A percentile compares a stretch with the other conserved stretches of the same genome.
Evolutionary conservation across 2,113 vertebrate species (phyloP).

Genomic region (Xenopus borealis): DNA sequence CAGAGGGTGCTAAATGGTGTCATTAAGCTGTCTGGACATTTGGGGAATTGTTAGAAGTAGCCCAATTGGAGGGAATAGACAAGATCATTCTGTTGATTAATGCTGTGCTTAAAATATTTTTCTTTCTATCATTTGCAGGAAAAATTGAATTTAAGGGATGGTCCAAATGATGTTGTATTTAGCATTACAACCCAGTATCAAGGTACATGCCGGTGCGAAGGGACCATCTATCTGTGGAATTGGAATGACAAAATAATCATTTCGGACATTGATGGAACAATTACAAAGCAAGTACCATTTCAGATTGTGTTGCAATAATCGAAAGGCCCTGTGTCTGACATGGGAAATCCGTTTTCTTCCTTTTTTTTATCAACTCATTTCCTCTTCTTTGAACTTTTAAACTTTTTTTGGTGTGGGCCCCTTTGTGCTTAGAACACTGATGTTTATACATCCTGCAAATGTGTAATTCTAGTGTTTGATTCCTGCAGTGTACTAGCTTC

Average conservation of each 20-base stretch:
- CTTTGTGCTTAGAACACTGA: background rate
- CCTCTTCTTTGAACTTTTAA: background rate
- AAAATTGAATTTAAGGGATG: conserved; percentile 83
- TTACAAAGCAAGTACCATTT: conserved; percentile 79
- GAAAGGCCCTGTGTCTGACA: background rate
- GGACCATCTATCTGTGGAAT: conserved; percentile 93
- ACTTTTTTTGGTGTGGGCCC: background rate
- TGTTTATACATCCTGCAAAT: background rate
- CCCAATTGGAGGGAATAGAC: too few relatives aligned
- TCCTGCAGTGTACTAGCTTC: background rate
- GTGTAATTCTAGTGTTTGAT: background rate
- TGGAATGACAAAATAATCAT: conserved; percentile 92
- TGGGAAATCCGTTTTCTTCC: background rate
- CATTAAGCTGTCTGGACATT: too few relatives aligned
- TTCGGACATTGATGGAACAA: conserved; percentile 95
- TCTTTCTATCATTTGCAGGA: conserved; percentile 65
- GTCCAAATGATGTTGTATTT: conserved; percentile 89
- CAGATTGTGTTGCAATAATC: background rate
- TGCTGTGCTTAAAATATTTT: too few relatives aligned
- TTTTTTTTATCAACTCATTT: background rate
- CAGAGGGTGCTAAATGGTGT: too few relatives aligned
- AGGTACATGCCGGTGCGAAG: conserved; percentile 88
- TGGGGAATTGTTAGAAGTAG: too few relatives aligned
- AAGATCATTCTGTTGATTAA: too few relatives aligned
- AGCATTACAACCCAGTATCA: conserved; percentile 97